Conservation (phyloP, 2,113 vertebrate genomes). For the Saccopteryx leptura region DNA sequence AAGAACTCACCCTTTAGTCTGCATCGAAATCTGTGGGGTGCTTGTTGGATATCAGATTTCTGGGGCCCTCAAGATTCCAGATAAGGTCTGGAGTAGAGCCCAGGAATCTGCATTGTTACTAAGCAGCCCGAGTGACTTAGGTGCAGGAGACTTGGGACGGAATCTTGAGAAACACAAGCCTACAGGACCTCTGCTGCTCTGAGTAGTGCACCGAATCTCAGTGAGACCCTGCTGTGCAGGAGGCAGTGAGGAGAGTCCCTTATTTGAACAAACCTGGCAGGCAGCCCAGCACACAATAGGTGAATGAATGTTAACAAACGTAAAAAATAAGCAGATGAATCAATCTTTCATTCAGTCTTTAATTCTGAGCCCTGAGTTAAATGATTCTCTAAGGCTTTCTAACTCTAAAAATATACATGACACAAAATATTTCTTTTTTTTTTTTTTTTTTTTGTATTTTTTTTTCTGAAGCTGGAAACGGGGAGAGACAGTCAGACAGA, state of each 20-base stretch:
- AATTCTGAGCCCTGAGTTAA: neutral
- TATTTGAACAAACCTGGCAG: neutral
- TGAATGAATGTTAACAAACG: neutral
- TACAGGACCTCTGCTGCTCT: neutral
- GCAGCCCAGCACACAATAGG: neutral
- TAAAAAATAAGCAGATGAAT: neutral
- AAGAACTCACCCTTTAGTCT: neutral
- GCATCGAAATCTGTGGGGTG: neutral
- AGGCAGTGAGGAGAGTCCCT: neutral
- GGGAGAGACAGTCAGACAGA: too few species aligned
- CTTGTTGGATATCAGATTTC: neutral
- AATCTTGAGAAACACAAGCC: neutral
- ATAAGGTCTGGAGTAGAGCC: neutral
- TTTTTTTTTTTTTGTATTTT: too few species aligned
- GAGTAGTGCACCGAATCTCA: neutral
- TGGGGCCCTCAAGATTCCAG: neutral
- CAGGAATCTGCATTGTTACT: neutral
- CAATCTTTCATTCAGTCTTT: neutral
- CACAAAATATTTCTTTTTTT: neutral
- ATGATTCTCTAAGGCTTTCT: neutral
- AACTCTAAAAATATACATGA: neutral
- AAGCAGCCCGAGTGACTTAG: neutral
- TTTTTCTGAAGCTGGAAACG: too few species aligned
- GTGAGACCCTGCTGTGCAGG: neutral
- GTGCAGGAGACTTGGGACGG: neutral